Evolutionary conservation across 2,888 invertebrate genomes (phyloP), one percentile per base, ranked within the genome.

Genomic region (Scaptomyza reducta): DNA sequence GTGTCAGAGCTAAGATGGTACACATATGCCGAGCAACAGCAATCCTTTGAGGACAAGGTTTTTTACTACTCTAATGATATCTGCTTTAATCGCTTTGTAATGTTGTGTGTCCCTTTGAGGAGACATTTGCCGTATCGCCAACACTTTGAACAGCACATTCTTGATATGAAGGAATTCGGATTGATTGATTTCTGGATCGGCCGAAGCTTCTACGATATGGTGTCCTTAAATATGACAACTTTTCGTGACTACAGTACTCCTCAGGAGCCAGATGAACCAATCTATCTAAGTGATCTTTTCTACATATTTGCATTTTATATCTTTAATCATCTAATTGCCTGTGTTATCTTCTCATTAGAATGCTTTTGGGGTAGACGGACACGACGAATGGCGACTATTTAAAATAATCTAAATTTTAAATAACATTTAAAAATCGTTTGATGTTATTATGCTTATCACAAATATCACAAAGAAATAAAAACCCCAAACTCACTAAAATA

Each of bases 11-110:
- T 58, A 0, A 80, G 74, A 13, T 87, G 84, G 82, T 9, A 2
- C 1, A 60, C 75, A 11, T 77, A 68, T 18, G 11, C 22, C 0
- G 77, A 82, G 38, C 87, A 85, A 35, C 86, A 87, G 35, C 46
- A 63, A 10, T 3, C 55, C 1, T 87, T 87, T 9, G 1, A 59
- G 2, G 11, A 45, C 2, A 70, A 72, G 0, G 3, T 63, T 1
- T 87, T 77, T 45, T 87, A 70, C 47, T 85, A 59, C 14, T 56
- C 70, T 6, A 10, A 70, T 0, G 70, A 74, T 2, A 6, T 77
- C 1, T 80, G 80, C 40, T 7, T 82, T 1, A 50, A 58, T 5
- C 47, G 29, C 2, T 56, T 61, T 6, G 0, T 61, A 2, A n/a
- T 54, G 1, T 29, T 74, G 3, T 33, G 47, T 29, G 0, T 82